Percentiles rank a stretch among this genome's conserved stretches.
phyloP scores from a whole-genome alignment of 53 echinoderm and acorn worm genomes.

The Luidia sarsii region DNA sequence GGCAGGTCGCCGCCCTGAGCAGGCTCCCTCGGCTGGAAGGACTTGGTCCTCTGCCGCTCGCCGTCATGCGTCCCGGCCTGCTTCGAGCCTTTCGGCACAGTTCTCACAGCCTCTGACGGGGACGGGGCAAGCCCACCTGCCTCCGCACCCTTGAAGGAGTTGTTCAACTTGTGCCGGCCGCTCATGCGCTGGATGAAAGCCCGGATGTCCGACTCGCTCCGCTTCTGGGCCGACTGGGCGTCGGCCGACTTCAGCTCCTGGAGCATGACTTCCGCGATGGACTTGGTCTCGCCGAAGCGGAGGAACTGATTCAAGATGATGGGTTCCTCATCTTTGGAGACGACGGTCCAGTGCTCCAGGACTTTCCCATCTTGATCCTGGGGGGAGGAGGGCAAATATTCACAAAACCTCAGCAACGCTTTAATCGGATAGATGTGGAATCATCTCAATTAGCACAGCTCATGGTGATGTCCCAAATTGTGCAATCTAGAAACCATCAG shows the following conservation, averaged over 20 bases:
- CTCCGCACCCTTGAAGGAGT: neutral
- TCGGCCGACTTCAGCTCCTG: constrained; percentile 46
- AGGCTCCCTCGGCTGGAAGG: neutral
- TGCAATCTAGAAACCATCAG: too few species aligned
- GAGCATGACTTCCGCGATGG: constrained; percentile 64
- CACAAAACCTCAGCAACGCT: neutral
- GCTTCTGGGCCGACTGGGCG: constrained; percentile 39
- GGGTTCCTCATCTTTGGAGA: constrained; percentile 50
- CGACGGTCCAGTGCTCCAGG: constrained; percentile 34
- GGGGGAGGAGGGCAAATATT: neutral
- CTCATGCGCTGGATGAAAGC: constrained; percentile 58
- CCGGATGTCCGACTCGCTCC: constrained; percentile 58
- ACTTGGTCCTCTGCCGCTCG: neutral
- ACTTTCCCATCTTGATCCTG: constrained; percentile 67
- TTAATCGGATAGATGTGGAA: neutral
- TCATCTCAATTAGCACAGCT: neutral
- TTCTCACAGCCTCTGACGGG: constrained; percentile 3
- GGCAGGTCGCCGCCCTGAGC: neutral
- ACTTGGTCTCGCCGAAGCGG: constrained; percentile 67
- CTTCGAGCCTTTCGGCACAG: neutral
- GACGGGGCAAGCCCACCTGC: constrained; percentile 3
- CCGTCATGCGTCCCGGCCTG: neutral
- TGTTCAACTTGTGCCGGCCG: constrained; percentile 2
- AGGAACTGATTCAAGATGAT: constrained; percentile 65
- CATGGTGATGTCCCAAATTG: too few species aligned